These are phyloP conservation scores for Scaptomyza tumidula DNA, from an alignment of 2,888 invertebrate genomes.

Conservation along the genomic window DNA sequence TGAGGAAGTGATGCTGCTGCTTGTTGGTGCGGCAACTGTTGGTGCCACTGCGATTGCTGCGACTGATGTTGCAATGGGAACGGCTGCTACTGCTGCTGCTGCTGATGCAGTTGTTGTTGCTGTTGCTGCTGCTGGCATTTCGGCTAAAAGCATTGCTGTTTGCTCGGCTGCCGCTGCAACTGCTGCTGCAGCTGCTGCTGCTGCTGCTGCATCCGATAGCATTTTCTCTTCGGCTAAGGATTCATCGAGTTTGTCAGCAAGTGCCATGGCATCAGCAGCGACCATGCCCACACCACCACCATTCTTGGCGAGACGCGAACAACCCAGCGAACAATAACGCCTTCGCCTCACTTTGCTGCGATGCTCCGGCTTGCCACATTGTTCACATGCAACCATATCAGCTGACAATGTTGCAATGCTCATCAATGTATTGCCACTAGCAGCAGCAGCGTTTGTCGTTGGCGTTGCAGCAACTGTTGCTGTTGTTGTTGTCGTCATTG, in stretches of 20 bases:
- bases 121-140: conserved; percentile 27
- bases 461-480: conserved; percentile 2
- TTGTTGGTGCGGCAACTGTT: conserved; percentile 6
- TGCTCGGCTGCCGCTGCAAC: conserved; percentile 28
- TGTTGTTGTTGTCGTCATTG: conserved; percentile 16
- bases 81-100: neutral
- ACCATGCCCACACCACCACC: conserved; percentile 38
- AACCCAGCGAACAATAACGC: conserved; percentile 90
- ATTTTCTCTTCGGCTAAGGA: conserved; percentile 75
- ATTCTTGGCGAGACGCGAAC: conserved; percentile 85
- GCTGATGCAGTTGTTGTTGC: conserved; percentile 8
- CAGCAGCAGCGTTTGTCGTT: neutral
- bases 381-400: conserved; percentile 87
- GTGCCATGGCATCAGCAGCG: conserved; percentile 50
- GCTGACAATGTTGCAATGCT: conserved; percentile 55
- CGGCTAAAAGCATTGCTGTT: conserved; percentile 20
- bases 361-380: conserved; percentile 89
- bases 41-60: neutral
- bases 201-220: conserved; percentile 59
- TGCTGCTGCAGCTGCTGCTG: conserved; percentile 11
- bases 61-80: conserved; percentile 15
- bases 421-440: conserved; percentile 1
- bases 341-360: conserved; percentile 90
- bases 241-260: conserved; percentile 71
- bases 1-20: conserved; percentile 60